Percentiles rank a stretch among this genome's conserved stretches.
These are phyloP conservation scores for Cremastinae sp. DNA, from an alignment of 2,888 invertebrate species.

Conservation along the genomic window DNA sequence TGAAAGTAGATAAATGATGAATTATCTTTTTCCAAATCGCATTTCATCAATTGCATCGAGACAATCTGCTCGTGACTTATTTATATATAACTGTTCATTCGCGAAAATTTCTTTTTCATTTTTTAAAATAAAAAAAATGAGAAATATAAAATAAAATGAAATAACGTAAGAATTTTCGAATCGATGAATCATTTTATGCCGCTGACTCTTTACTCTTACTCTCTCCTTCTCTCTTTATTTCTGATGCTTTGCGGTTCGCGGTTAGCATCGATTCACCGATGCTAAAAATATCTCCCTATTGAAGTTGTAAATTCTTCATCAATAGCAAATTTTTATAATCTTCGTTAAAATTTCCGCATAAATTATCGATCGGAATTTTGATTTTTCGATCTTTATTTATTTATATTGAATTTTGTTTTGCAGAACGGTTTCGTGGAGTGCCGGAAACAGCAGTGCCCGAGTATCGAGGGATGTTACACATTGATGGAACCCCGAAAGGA, in stretches of 20 bases:
- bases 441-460: constrained; percentile 88
- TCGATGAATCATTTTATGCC: constrained; percentile 50
- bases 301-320: constrained; percentile 40
- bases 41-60: neutral
- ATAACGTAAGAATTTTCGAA: constrained; percentile 48
- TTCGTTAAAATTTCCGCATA: constrained; percentile 18
- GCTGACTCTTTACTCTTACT: constrained; percentile 28
- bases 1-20: neutral
- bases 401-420: constrained; percentile 32
- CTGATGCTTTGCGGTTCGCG: constrained; percentile 35
- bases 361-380: neutral
- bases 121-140: constrained; percentile 5
- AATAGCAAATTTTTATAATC: constrained; percentile 28
- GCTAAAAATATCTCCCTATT: constrained; percentile 56
- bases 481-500: constrained; percentile 86
- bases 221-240: constrained; percentile 13
- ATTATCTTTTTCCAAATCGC: neutral
- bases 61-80: constrained; percentile 4
- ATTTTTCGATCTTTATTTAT: neutral
- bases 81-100: constrained; percentile 5
- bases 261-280: constrained; percentile 46
- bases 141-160: constrained; percentile 19
- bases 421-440: constrained; percentile 95
- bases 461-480: constrained; percentile 92
- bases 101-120: neutral